Base-by-base conservation (phyloP, 2,888 invertebrate genomes). In the Aphodius sticticus region DNA sequence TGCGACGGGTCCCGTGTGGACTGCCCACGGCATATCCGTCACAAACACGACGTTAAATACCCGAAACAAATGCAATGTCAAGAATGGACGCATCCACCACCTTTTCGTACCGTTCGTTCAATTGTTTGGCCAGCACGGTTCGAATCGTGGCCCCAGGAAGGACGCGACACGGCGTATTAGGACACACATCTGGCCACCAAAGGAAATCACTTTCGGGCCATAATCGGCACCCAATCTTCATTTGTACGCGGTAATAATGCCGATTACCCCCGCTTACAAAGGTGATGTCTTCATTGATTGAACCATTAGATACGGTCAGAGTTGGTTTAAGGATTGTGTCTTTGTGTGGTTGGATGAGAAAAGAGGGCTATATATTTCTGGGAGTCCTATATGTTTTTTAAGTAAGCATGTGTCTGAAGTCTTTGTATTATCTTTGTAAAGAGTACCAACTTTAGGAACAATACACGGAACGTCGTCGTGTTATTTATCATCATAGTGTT, bases 71-170 rank as follows among this genome's bases (percentile, higher is more conserved):
- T 53, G 53, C 53, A 53, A 53, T 53, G 53, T 53, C 53, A 53
- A 53, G 53, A 53, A 53, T 12, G 53, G 53, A 53, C 53, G 53
- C 53, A 53, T 53, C 53, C 53, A 12, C 12, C 53, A 53, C 53
- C 53, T 53, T 53, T 53, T 53, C 53, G 53, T 53, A 7, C 53
- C 35, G 36, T 74, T 35, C 36, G 26, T n/a, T 26, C 74, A 35
- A 35, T 74, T 74, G 35, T 36, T 35, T 74, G 74, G 74, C 74
- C n/a, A 35, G 16, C 74, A 74, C 74, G 74, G 74, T 35, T 74
- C 36, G 37, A 74, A 74, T 74, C 37, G 37, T 74, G 74, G 74
- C 74, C 35, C 26, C 36, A 35, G 74, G 74, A 36, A 74, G 35
- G 37, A 53, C 53, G 53, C 53, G 53, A 53, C 53, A 53, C 53